Base-by-base conservation (phyloP, 1,140 invertebrate genomes). In the Drosophila persimilis region DNA sequence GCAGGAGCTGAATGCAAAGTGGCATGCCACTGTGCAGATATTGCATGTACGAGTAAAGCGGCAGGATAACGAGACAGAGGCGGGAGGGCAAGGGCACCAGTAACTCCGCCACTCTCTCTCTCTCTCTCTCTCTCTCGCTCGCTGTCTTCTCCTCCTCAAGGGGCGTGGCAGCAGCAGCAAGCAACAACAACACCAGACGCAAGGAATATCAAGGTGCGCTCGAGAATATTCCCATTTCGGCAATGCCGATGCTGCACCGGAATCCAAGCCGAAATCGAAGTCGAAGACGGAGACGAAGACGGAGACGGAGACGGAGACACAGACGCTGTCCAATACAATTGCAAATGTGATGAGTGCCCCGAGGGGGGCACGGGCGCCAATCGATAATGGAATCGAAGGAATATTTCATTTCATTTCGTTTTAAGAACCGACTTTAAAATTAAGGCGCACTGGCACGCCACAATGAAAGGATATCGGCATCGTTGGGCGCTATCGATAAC, bases 41-140 rank as follows among this genome's bases (percentile, higher is more conserved):
- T 77, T 77, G 79, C 79, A 66, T 77, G 79, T 65, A 39, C 35
- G 35, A 39, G 35, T 39, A 62, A 64, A 58, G 73, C 60, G 44
- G 50, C 48, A 47, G 80, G 80, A 77, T 80, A 80, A 85, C 58
- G 73, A 77, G 80, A 80, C 73, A 84, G 80, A 51, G 48, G 8
- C 6, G 26, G 13, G n/a, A 39, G 31, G 45, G 13, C n/a, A 41
- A 20, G 20, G 20, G 20, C 20, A 80, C 80, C 80, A 69, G 63
- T 72, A 67, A 63, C 26, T 56, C 13, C 1, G 17, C 46, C 6
- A 4, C 46, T 11, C 15, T 6, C 29, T 29, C 0, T 29, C 29
- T 7, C 6, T 29, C 29, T 6, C 31, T 35, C 31, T 29, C 29
- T 7, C 6, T 29, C 29, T 6, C 31, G 11, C 31, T 31, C 2